A percentile compares a stretch with the other conserved stretches of the same genome.
Evolutionary conservation across 2,888 invertebrate genomes (phyloP).

Genomic region (Entomobrya proxima): DNA sequence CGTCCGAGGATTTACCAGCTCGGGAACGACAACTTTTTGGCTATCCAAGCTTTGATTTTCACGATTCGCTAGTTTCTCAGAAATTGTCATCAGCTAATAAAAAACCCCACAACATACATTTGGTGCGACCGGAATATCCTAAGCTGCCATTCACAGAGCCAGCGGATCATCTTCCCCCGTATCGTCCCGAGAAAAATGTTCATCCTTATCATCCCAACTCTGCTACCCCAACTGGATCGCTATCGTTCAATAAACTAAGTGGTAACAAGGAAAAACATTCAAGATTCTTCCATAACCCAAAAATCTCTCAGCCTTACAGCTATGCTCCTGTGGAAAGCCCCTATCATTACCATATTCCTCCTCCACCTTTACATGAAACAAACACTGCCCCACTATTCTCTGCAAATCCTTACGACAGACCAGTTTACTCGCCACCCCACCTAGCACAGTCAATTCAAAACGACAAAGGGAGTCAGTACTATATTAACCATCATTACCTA

Average conservation of each 20-base stretch:
- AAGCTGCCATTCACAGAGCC: not conserved
- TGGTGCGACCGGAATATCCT: not conserved
- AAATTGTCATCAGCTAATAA: not conserved
- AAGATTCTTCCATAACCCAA: not conserved
- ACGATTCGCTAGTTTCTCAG: not conserved
- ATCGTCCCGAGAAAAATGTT: not conserved
- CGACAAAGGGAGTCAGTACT: not conserved
- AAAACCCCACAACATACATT: constrained; percentile 7
- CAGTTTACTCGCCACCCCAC: not conserved
- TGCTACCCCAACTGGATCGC: not conserved
- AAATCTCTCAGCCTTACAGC: not conserved
- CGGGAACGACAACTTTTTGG: constrained; percentile 39
- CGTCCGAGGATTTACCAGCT: constrained; percentile 15
- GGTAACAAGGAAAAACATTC: constrained; percentile 1
- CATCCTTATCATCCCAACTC: not conserved
- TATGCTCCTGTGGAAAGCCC: not conserved
- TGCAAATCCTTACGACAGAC: not conserved
- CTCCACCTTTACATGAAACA: not conserved
- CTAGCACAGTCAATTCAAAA: constrained; percentile 7
- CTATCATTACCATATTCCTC: not conserved
- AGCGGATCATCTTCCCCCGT: not conserved
- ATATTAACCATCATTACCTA: constrained; percentile 12
- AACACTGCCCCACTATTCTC: not conserved
- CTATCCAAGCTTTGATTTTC: constrained; percentile 49
- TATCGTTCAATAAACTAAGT: not conserved